Evolutionary conservation across 2,888 invertebrate genomes (phyloP), one percentile per base, ranked within the genome.

Genomic region (Oxytorus armatus): DNA sequence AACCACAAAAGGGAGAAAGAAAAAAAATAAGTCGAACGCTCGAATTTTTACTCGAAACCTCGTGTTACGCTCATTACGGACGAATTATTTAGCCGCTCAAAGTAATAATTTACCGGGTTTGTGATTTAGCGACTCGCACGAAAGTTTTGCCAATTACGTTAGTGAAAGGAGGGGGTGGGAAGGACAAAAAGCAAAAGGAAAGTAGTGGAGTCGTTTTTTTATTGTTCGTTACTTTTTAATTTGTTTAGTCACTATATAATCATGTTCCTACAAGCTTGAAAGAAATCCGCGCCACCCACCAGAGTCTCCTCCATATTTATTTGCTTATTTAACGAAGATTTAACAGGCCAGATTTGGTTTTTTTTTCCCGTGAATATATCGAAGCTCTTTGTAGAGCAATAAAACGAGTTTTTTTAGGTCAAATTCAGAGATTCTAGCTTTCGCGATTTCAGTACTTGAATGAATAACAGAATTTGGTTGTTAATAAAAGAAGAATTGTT

Each of bases 281-380:
- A 39, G 29, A 57, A 57, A 42, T 59, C 39, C 25, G 59, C 49
- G 59, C 16, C 23, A 36, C 14, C 47, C 33, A 14, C 44, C 25
- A 29, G 21, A 8, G 18, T 33, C 39, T 23, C 23, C 66, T 53
- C 14, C 14, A 69, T 78, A 78, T 78, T 73, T 65, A 78, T 73
- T 66, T 18, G 57, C 59, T 68, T 78, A 66, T 72, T 53, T 73
- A 72, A 78, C 44, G 42, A 78, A 55, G 36, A 61, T 51, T 21
- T 59, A 65, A 70, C 59, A 36, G 59, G 11, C 25, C 23, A 25
- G 14, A 0, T 61, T 63, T 53, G 36, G 14, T n/a, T 23, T 63
- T 53, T 42, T 11, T 8, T 10, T 10, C 14, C 2, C 18, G 16
- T 16, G 18, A 10, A 33, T 65, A 36, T 49, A 49, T 16, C 23